Evolutionary conservation across 2,888 invertebrate genomes (phyloP), one percentile per base, ranked within the genome.

Genomic region (Machimus atricapillus): DNA sequence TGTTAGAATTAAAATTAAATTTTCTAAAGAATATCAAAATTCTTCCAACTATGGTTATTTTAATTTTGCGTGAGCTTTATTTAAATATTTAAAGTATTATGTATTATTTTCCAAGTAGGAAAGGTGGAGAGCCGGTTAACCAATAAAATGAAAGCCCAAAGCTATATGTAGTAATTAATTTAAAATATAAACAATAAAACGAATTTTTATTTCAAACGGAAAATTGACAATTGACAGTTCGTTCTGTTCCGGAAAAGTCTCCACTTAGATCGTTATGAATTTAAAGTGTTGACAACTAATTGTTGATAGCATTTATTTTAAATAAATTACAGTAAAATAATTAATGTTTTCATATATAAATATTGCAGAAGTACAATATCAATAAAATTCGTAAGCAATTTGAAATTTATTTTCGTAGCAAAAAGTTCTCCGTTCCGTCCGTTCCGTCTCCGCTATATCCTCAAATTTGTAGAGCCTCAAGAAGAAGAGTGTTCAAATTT

Each of bases 401-500:
- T 5, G 12, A 46, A 46, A 0, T 46, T 46, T 16, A 46, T 16
- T 46, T 46, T 46, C 16, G 16, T 14, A 43, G 43, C n/a, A n/a
- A n/a, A n/a, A n/a, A 43, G 2, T 43, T 43, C 14, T 43, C 1
- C 16, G 3, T 40, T 5, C 5, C 0, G 0, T 66, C 8, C 1
- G 12, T 19, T 56, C n/a, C 19, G 1, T n/a, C 4, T 56, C 19
- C 19, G 8, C 8, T 19, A 19, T 19, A 1, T 23, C 2, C 23
- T 14, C 12, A 66, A 23, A 23, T 8, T 2, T 23, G n/a, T 19
- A 58, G 58, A 19, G 6, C 58, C 6, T 9, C 23, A 19, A n/a
- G n/a, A n/a, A 52, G 74, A 74, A 16, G n/a, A 76, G 37, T 76
- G 85, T 87, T 88, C 87, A 34, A 85, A 85, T 89, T 56, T 88